phyloP scores from a whole-genome alignment of 2,113 vertebrate genomes.

The Tonatia bakeri region DNA sequence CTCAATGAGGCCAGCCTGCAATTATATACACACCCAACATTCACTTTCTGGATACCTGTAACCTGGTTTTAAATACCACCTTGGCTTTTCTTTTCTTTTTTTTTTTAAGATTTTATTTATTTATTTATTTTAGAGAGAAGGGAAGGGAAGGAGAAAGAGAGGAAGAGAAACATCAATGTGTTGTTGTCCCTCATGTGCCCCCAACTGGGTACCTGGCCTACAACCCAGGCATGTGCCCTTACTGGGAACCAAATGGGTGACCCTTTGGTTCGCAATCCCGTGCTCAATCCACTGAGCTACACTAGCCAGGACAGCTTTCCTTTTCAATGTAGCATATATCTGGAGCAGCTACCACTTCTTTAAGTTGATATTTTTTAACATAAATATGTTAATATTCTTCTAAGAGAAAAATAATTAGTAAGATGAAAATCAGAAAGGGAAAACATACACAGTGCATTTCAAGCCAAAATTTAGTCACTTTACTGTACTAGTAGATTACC shows the following conservation, averaged over 20 bases:
- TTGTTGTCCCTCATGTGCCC: too few relatives aligned
- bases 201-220: too few relatives aligned
- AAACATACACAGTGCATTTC: neutral
- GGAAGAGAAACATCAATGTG: too few relatives aligned
- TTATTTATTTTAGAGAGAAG: too few relatives aligned
- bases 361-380: neutral
- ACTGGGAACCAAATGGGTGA: too few relatives aligned
- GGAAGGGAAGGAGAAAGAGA: too few relatives aligned
- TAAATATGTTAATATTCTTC: neutral
- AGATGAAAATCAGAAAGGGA: neutral
- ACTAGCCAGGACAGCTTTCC: neutral
- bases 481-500: neutral
- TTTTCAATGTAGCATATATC: neutral
- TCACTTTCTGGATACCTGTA: neutral
- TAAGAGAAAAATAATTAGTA: neutral
- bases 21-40: accelerated
- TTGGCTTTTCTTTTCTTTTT: neutral
- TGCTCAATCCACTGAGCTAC: too few relatives aligned
- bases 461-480: neutral
- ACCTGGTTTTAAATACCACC: neutral
- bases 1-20: neutral
- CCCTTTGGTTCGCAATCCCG: too few relatives aligned
- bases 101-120: too few relatives aligned
- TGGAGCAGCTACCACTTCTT: neutral
- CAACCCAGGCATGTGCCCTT: too few relatives aligned